Base-by-base conservation (phyloP, 1,140 invertebrate species). In the Sarcophaga peregrina region DNA sequence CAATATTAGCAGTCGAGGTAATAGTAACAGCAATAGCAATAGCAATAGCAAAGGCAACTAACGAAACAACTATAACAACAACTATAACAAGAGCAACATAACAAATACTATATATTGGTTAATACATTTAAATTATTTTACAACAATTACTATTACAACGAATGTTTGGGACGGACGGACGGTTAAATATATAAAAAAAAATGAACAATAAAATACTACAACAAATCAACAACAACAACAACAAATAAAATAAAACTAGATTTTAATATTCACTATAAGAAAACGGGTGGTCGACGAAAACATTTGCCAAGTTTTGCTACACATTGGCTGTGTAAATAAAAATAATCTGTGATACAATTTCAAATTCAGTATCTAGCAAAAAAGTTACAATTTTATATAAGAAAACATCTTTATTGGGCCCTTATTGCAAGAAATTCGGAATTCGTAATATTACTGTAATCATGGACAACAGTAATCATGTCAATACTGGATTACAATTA, bases 61-160 rank as follows among this genome's bases (percentile, higher is more conserved):
- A 20, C 62, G 20, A 20, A 25, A 72, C 62, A 76, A 76, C 10
- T 48, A 13, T n/a, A 76, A 13, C 15, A 76, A 13, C n/a, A 76
- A 47, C 25, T 37, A 45, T 47, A 50, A 78, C 58, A 17, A 68
- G n/a, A 68, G 20, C 6, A 50, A 50, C 7, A 50, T 20, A 68
- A 20, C 48, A 78, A 8, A 78, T 20, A 78, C 20, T 52, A 13
- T 74, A 78, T 47, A 52, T 78, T 78, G 75, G 47, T 78, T 78
- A 78, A 78, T 48, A 78, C 75, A 50, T 50, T 37, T 78, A 78
- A 47, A 78, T 78, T 78, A 78, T 20, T 78, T 78, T 78, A 52
- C 75, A 78, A 78, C 15, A 20, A 68, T 78, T 50, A 78, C 58
- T 15, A 62, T n/a, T 15, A 17, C 37, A 72, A 25, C 75, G 9